A percentile compares a stretch with the other conserved stretches of the same genome.
phyloP scores from a whole-genome alignment of 2,888 invertebrate genomes.

The Periphyllus acericola region DNA sequence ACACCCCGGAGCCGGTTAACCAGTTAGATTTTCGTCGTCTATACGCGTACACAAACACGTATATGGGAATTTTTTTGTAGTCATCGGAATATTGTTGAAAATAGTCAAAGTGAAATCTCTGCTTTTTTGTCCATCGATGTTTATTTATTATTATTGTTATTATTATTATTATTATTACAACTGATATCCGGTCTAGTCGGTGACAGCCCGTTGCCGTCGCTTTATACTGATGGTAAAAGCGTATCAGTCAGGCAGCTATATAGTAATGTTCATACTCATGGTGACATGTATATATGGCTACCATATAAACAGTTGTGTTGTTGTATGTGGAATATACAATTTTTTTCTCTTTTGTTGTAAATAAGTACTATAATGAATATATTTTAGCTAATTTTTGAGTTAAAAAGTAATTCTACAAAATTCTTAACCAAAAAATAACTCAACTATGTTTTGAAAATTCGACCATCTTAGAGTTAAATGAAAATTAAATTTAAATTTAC shows the following conservation, averaged over 20 bases:
- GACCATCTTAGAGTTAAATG: too few species aligned
- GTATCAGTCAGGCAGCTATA: background rate
- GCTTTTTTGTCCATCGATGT: background rate
- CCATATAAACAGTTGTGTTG: background rate
- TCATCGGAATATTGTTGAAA: constrained; percentile 19
- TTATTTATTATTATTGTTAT: constrained; percentile 14
- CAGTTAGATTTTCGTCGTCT: constrained; percentile 39
- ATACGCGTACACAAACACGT: background rate
- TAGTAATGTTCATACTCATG: background rate
- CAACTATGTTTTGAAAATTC: too few species aligned
- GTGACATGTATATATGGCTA: background rate
- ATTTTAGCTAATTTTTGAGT: too few species aligned
- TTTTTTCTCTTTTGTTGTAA: background rate
- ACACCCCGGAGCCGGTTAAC: constrained; percentile 51
- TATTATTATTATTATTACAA: constrained; percentile 24
- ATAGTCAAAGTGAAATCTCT: constrained; percentile 35
- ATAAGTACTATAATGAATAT: too few species aligned
- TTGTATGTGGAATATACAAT: background rate
- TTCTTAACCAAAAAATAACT: too few species aligned
- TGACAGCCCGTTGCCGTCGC: background rate
- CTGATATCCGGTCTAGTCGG: constrained; percentile 32
- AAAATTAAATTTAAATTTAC: too few species aligned
- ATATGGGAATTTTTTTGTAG: background rate
- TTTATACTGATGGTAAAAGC: constrained; percentile 4
- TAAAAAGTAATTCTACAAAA: too few species aligned